These are phyloP conservation scores for Clitarchus hookeri DNA, from an alignment of 2,888 invertebrate genomes.

Conservation along the genomic window DNA sequence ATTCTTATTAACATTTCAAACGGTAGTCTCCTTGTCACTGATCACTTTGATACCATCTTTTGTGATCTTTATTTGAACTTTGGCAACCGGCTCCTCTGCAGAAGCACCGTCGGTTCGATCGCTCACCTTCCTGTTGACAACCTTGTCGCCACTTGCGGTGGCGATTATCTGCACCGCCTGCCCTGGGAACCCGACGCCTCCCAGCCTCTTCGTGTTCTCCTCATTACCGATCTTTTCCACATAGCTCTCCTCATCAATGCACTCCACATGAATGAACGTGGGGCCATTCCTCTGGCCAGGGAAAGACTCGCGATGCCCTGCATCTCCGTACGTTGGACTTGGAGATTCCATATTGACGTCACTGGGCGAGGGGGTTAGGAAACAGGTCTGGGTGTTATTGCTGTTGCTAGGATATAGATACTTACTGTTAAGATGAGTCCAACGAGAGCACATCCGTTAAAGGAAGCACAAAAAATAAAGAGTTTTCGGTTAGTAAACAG, in stretches of 20 bases:
- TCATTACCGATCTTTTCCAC: conserved; percentile 38
- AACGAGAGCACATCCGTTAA: conserved; percentile 23
- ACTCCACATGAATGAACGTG: conserved; percentile 42
- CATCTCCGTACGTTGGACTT: conserved; percentile 51
- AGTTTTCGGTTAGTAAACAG: neutral
- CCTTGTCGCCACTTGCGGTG: conserved; percentile 38
- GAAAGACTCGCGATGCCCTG: conserved; percentile 15
- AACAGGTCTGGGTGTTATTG: conserved; percentile 44
- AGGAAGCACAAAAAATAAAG: neutral
- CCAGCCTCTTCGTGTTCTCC: conserved; percentile 40
- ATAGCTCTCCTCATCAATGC: conserved; percentile 52
- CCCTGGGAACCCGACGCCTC: conserved; percentile 41
- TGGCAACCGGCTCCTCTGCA: conserved; percentile 56
- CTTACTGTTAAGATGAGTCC: conserved; percentile 38
- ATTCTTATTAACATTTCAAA: conserved; percentile 51
- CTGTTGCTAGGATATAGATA: conserved; percentile 37
- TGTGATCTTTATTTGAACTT: conserved; percentile 73
- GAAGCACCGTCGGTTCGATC: conserved; percentile 18
- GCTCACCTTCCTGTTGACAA: conserved; percentile 40
- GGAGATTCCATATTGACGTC: conserved; percentile 60
- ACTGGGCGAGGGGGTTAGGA: conserved; percentile 61
- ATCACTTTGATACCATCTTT: conserved; percentile 80
- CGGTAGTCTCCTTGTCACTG: conserved; percentile 77
- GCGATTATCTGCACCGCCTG: conserved; percentile 43
- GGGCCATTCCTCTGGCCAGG: conserved; percentile 25